Percentiles rank a stretch among this genome's conserved stretches.
These are phyloP conservation scores for Brachionus angularis DNA, from an alignment of 1,140 invertebrate genomes.

Conservation along the genomic window DNA sequence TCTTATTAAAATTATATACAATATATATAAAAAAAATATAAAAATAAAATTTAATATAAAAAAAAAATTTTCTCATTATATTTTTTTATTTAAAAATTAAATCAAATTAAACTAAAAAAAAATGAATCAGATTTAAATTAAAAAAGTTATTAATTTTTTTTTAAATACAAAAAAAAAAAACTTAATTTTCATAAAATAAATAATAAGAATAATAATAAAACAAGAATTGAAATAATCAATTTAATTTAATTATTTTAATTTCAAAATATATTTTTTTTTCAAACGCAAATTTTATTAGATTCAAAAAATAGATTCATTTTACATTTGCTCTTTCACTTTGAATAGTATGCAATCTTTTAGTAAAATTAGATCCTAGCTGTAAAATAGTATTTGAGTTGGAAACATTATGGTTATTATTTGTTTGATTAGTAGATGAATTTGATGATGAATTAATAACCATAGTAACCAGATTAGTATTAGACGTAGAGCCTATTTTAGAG, in stretches of 20 bases:
- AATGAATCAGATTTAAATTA: background rate
- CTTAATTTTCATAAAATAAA: too few species aligned
- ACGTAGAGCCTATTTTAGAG: slow-evolving; percentile 31
- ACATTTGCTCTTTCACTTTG: slow-evolving; percentile 31
- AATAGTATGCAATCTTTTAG: background rate
- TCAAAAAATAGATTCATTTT: background rate
- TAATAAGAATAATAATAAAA: too few species aligned
- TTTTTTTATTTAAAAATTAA: slow-evolving; percentile 5
- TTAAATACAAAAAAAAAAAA: too few species aligned
- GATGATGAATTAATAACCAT: slow-evolving; percentile 3
- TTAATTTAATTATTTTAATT: too few species aligned
- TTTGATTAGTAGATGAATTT: background rate
- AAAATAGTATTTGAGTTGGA: background rate
- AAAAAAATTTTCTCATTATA: background rate
- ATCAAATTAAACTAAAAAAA: slow-evolving; percentile 14
- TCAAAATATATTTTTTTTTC: too few species aligned
- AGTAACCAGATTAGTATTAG: slow-evolving; percentile 28
- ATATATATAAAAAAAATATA: too few species aligned
- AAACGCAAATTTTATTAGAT: background rate
- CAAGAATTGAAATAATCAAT: too few species aligned
- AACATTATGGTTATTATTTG: too few species aligned
- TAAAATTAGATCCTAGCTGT: slow-evolving; percentile 10
- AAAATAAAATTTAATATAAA: background rate
- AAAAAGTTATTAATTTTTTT: too few species aligned
- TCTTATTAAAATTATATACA: too few species aligned